Evolutionary conservation across 2,888 invertebrate species (phyloP).

Genomic region (Clusia tigrina): DNA sequence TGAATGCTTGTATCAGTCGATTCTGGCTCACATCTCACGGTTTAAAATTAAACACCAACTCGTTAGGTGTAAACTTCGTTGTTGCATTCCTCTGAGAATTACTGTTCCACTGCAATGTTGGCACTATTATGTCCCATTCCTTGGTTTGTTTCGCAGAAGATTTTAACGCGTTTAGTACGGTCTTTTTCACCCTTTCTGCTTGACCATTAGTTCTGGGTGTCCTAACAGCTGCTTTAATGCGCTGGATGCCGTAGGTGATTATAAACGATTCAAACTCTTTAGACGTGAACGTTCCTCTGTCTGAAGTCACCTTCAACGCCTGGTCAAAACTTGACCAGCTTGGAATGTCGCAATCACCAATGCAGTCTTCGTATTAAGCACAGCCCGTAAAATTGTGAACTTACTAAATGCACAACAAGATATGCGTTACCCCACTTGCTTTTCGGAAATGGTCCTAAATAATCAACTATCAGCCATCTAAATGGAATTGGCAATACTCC

Average conservation of each 20-base stretch:
- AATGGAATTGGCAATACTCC: too few relatives aligned
- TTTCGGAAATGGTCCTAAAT: too few relatives aligned
- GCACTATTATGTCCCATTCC: slow-evolving; percentile 32
- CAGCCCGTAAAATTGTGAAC: too few relatives aligned
- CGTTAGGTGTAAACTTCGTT: slow-evolving; percentile 30
- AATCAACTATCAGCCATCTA: too few relatives aligned
- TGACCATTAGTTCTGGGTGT: slow-evolving; percentile 15
- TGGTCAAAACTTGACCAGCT: slow-evolving; percentile 26
- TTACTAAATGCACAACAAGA: too few relatives aligned
- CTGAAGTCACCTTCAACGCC: slow-evolving; percentile 12
- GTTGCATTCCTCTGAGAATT: slow-evolving; percentile 32
- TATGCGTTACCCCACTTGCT: too few relatives aligned
- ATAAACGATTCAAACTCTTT: background rate
- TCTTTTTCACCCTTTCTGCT: slow-evolving; percentile 26
- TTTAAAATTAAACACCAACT: slow-evolving; percentile 37
- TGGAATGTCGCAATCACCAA: slow-evolving; percentile 25
- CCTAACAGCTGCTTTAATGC: slow-evolving; percentile 18
- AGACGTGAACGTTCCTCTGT: background rate
- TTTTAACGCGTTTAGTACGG: slow-evolving; percentile 28
- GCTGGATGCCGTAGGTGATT: background rate
- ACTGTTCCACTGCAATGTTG: slow-evolving; percentile 32
- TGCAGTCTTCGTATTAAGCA: background rate
- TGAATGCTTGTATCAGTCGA: slow-evolving; percentile 23
- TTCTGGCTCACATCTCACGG: slow-evolving; percentile 27
- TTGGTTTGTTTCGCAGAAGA: slow-evolving; percentile 16